phyloP scores from a whole-genome alignment of 2,113 vertebrate genomes.

The Rissa tridactyla region DNA sequence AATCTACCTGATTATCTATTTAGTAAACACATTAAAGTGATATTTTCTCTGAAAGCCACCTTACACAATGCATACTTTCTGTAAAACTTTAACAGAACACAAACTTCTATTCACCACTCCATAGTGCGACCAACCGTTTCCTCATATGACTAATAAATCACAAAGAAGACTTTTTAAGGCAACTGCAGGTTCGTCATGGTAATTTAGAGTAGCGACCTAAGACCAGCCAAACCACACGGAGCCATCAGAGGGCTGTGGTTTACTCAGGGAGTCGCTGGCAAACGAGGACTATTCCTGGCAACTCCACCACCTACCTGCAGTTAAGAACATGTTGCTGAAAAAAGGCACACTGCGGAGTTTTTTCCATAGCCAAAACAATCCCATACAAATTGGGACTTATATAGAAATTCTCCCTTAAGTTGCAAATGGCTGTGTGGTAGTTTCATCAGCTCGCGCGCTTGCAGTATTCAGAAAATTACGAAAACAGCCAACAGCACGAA shows the following conservation, averaged over 20 bases:
- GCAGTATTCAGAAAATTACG: background rate
- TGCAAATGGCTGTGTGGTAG: fast-evolving
- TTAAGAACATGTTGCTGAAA: fast-evolving
- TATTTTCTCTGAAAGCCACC: background rate
- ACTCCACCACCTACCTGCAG: background rate
- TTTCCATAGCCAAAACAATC: background rate
- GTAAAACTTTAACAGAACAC: background rate
- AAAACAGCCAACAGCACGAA: background rate
- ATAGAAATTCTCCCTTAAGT: fast-evolving
- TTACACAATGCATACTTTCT: fast-evolving
- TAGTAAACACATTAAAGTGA: fast-evolving
- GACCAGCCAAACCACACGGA: background rate
- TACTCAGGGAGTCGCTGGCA: background rate
- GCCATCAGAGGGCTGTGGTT: background rate
- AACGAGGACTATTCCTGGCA: background rate
- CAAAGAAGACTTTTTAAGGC: background rate
- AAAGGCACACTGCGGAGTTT: fast-evolving
- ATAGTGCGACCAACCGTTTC: background rate
- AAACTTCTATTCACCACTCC: background rate
- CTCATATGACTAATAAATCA: background rate
- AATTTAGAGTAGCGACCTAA: background rate
- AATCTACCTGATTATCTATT: background rate
- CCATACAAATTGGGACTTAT: background rate
- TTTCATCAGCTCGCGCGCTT: fast-evolving
- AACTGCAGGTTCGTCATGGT: background rate